Base-by-base conservation (phyloP, 2,113 vertebrate genomes). In the Bubalus kerabau region DNA sequence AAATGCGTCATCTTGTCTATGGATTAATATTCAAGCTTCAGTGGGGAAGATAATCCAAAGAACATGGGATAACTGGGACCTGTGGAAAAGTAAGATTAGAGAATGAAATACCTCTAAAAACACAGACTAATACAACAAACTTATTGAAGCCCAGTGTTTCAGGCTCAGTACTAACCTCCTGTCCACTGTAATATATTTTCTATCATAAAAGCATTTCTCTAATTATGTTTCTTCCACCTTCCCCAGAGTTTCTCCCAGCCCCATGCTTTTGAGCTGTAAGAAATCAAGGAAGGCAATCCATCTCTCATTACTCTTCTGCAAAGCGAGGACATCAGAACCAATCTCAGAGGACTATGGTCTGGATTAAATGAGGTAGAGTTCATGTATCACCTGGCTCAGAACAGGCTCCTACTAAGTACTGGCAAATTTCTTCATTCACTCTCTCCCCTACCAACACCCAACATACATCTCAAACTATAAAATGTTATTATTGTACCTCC, bases 1-100 rank as follows among this genome's bases (percentile, higher is more conserved):
- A 43, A 50, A 67, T 85, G 89, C 57, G 87, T 71, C 97, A 98
- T 97, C 95, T 92, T 90, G 57, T 92, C 84, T 19, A 16, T 21
- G 5, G 11, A 59, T 92, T 30, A 78, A 46, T 83, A 81, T 23
- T 95, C 56, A 90, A 32, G 40, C 56, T 60, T 78, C 93, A 46
- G 40, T 50, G 46, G 32, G 28, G 15, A 36, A 87, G 91, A 54
- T 19, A 62, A 67, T 59, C 62, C 36, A 80, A 87, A 85, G 28
- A 76, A 62, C 2, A 74, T 43, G 50, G 4, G 88, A 78, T 56
- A 87, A 87, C 87, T 30, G 74, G 40, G 54, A 91, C 36, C 46
- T 71, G 28, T 62, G 19, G 21, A 94, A 94, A 92, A 87, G n/a
- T 60, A 80, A 40, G 23, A 87, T 87, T 57, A 94, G 67, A 95